Base-by-base conservation (phyloP, 2,888 invertebrate genomes). In the Macrosoma leucophasiata region DNA sequence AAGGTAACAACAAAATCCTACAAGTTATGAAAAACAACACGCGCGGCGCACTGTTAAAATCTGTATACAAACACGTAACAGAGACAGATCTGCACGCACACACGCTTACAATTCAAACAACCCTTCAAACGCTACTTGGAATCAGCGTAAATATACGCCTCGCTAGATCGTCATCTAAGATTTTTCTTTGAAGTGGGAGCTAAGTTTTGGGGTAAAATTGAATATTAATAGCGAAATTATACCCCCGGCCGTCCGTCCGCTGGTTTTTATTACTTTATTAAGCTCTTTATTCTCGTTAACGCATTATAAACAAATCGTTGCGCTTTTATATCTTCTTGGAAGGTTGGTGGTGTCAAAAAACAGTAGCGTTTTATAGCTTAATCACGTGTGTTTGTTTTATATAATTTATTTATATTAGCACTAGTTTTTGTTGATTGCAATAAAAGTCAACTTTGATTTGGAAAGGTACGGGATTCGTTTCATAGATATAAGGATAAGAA, bases 221-320 rank as follows among this genome's bases (percentile, higher is more conserved):
- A 84, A 84, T 84, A 82, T 84, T 82, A 84, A 84, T 84, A 79
- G 82, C 73, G 59, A 81, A 74, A 81, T 82, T 81, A 82, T 75
- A 69, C 66, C 62, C 60, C 57, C 43, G 49, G 50, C 41, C 58
- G 64, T 62, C 67, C 58, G 56, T 64, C 62, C 64, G 61, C 37
- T 54, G 60, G 62, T 68, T 76, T 79, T 82, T 82, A 84, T 84
- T 74, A 65, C 82, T 82, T 76, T 82, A 82, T 82, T 81, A 78
- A 68, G 60, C 52, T 50, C 46, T 55, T n/a, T 58, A 56, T 71
- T 73, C 73, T 70, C 59, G 72, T 78, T 79, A 81, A 78, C 75
- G 67, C 54, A 67, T 53, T 71, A 74, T 75, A 81, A 79, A 81
- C 77, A 79, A 78, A 77, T 77, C 69, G 73, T 72, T 65, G 67